Evolutionary conservation across 2,113 vertebrate genomes (phyloP).

Genomic region (Passer montanus): DNA sequence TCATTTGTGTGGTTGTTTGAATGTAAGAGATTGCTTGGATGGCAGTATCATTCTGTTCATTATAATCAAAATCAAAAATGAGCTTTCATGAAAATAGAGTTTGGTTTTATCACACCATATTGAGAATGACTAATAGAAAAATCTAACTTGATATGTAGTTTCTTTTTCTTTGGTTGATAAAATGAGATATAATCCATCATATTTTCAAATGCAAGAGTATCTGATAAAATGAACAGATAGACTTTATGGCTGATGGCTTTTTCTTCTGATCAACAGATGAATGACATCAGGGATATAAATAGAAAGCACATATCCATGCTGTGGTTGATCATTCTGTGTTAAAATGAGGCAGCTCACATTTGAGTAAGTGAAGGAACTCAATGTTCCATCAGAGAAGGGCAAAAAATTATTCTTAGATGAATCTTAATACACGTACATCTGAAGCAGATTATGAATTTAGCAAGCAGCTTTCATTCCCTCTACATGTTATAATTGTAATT

Average conservation of each 20-base stretch:
- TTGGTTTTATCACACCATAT: not conserved
- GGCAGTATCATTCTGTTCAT: not conserved
- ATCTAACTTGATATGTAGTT: not conserved
- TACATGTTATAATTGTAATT: not conserved
- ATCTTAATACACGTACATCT: conserved; percentile 3
- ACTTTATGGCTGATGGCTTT: not conserved
- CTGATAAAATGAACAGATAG: not conserved
- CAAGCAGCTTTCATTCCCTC: not conserved
- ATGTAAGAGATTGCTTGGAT: not conserved
- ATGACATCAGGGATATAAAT: not conserved
- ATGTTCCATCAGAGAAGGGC: not conserved
- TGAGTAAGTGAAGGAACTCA: not conserved
- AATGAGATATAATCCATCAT: not conserved
- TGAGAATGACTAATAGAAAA: not conserved
- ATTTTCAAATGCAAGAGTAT: not conserved
- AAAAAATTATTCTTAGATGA: conserved; percentile 22
- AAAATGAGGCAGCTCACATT: not conserved
- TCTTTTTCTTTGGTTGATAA: not conserved
- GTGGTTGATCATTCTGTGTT: not conserved
- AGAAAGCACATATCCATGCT: not conserved
- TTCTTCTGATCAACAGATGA: conserved; percentile 32
- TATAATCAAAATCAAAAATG: not conserved
- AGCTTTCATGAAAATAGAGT: not conserved
- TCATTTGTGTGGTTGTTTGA: not conserved
- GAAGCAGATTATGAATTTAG: conserved; percentile 41